A percentile compares a stretch with the other conserved stretches of the same genome.
phyloP scores from a whole-genome alignment of 2,888 invertebrate species.

The Troides oblongomaculatus region DNA sequence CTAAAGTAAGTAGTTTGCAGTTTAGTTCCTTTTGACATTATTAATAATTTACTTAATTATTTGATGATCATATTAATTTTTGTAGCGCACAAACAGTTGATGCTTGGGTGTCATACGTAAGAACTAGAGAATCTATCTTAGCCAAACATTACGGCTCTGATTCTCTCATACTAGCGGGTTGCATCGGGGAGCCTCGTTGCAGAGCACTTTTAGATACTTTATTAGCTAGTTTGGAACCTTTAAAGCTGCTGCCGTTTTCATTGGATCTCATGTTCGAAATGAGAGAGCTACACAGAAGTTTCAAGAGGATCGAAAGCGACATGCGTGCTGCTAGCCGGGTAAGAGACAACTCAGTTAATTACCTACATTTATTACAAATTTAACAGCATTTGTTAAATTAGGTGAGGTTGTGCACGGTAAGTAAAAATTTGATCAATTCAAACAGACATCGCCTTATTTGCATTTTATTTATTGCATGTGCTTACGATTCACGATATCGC shows the following conservation, averaged over 20 bases:
- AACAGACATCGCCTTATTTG: constrained; percentile 75
- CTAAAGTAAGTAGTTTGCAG: constrained; percentile 83
- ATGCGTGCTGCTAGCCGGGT: constrained; percentile 77
- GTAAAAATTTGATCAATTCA: constrained; percentile 47
- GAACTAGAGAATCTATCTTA: constrained; percentile 90
- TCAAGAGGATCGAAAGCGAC: constrained; percentile 83
- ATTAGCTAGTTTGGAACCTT: constrained; percentile 87
- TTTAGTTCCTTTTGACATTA: background rate
- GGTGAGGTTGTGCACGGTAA: constrained; percentile 39
- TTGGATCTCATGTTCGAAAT: constrained; percentile 90
- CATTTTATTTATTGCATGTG: constrained; percentile 79
- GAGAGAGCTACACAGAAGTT: constrained; percentile 86
- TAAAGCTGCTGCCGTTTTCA: constrained; percentile 89
- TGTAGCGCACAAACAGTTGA: constrained; percentile 90
- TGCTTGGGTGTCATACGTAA: constrained; percentile 93
- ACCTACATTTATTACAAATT: constrained; percentile 22
- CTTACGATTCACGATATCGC: constrained; percentile 67
- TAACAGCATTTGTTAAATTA: constrained; percentile 23
- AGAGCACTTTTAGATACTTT: constrained; percentile 85
- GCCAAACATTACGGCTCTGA: constrained; percentile 89
- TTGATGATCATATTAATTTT: constrained; percentile 16
- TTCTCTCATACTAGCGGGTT: constrained; percentile 85
- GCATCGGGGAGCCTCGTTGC: constrained; percentile 77
- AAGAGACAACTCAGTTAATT: constrained; percentile 39
- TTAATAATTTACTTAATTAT: background rate